Base-by-base conservation (phyloP, 2,797 vertebrate genomes). In the Spatula clypeata region DNA sequence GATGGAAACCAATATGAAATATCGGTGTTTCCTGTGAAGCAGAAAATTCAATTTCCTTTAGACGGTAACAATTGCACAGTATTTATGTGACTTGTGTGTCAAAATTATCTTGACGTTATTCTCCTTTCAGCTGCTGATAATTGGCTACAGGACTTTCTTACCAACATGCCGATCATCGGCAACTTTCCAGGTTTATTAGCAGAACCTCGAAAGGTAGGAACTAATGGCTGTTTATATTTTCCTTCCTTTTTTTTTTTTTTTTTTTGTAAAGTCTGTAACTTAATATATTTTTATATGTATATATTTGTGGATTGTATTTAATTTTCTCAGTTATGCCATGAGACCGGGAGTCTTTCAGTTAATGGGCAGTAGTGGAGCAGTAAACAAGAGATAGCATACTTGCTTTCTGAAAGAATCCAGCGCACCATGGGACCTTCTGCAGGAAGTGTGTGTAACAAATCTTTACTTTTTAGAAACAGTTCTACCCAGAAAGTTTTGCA, bases 21-120 rank as follows among this genome's bases (percentile, higher is more conserved):
- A 62, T 51, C 62, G 84, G 17, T 84, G 45, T 88, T 91, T 91
- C 60, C 54, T 76, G 15, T 86, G 84, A 90, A 93, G 73, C 71
- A 92, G 74, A 94, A 96, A 97, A 92, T 94, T 47, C 62, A 90
- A 53, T 94, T 92, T 96, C 51, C 53, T 69, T 36, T 84, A 54
- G 70, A 66, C 18, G 34, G 20, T 55, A 90, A 87, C 4, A 61
- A 38, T 42, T 84, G 45, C 23, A 74, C 31, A 83, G 16, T 90
- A 91, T 93, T 96, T 91, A 73, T 91, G 58, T 76, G 84, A 89
- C 58, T 84, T 84, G 16, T 10, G 42, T 55, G 80, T 79, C 62
- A 94, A 90, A 94, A 94, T 79, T 93, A 71, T 60, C 45, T 67
- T 45, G 36, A 93, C 69, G 54, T 88, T 95, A 60, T 69, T 80